Percentiles rank a stretch among this genome's conserved stretches.
These are phyloP conservation scores for Deilephila elpenor DNA, from an alignment of 2,888 invertebrate species.

Conservation along the genomic window DNA sequence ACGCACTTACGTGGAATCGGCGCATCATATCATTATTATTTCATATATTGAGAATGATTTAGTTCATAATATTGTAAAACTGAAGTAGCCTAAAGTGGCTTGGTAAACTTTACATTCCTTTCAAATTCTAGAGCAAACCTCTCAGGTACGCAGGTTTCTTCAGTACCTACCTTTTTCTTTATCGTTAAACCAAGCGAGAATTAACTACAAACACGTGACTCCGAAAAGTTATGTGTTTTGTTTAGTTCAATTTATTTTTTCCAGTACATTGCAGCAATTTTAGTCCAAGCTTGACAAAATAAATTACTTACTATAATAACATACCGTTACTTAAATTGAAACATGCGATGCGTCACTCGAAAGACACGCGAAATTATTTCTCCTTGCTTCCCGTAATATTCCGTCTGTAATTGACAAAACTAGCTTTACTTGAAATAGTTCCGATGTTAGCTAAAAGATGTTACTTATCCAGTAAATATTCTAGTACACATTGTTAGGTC, in stretches of 20 bases:
- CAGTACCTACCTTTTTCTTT: too few species aligned
- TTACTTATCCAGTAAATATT: background rate
- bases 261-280: background rate
- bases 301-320: background rate
- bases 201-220: background rate
- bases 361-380: background rate
- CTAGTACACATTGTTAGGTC: background rate
- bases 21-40: too few species aligned
- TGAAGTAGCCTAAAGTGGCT: too few species aligned
- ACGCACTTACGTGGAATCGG: too few species aligned
- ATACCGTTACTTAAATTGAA: slow-evolving; percentile 6
- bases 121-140: too few species aligned
- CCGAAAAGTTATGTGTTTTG: background rate
- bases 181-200: too few species aligned
- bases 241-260: background rate
- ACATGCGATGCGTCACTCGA: slow-evolving; percentile 6
- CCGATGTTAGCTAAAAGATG: background rate
- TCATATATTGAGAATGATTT: too few species aligned
- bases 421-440: background rate
- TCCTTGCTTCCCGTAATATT: background rate
- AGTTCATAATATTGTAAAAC: too few species aligned
- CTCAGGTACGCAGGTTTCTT: too few species aligned
- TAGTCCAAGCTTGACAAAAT: background rate
- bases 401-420: too few species aligned
- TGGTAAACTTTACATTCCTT: too few species aligned